phyloP scores from a whole-genome alignment of 2,888 invertebrate genomes.

The Athalia circularis region DNA sequence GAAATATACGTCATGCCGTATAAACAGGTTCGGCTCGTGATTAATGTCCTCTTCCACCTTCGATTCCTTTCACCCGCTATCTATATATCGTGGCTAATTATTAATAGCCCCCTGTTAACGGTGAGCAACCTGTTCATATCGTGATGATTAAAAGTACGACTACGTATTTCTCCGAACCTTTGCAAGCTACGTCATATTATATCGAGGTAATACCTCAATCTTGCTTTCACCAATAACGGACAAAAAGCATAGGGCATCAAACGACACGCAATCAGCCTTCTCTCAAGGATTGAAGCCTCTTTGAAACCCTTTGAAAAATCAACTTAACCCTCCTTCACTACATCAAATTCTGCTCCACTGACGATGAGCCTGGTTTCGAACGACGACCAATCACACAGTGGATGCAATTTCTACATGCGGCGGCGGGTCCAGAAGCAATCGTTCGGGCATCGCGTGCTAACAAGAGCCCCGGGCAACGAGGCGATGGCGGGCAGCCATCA shows the following conservation, averaged over 20 bases:
- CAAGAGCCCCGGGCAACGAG: slow-evolving; percentile 42
- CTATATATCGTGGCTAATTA: slow-evolving; percentile 18
- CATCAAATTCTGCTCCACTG: background rate
- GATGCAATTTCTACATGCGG: slow-evolving; percentile 40
- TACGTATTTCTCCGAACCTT: background rate
- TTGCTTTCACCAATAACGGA: too few species aligned
- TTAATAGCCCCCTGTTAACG: slow-evolving; percentile 27
- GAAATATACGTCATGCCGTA: slow-evolving; percentile 20
- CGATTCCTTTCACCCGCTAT: slow-evolving; percentile 4
- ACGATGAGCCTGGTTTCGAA: slow-evolving; percentile 1
- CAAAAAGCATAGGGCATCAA: slow-evolving; percentile 4
- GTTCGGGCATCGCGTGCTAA: slow-evolving; percentile 46
- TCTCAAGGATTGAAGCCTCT: slow-evolving; percentile 8
- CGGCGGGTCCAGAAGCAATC: slow-evolving; percentile 45
- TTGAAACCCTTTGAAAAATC: slow-evolving; percentile 33
- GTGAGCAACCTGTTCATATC: background rate
- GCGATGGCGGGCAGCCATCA: slow-evolving; percentile 45
- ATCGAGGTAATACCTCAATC: background rate
- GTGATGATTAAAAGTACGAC: background rate
- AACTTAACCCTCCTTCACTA: slow-evolving; percentile 1
- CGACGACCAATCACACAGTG: slow-evolving; percentile 34
- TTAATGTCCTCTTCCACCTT: slow-evolving; percentile 27
- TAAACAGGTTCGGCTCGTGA: slow-evolving; percentile 14
- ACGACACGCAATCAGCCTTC: slow-evolving; percentile 33
- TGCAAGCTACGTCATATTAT: too few species aligned